Evolutionary conservation across 1,140 invertebrate species (phyloP), one percentile per base, ranked within the genome.

Genomic region (Phthorimaea operculella): DNA sequence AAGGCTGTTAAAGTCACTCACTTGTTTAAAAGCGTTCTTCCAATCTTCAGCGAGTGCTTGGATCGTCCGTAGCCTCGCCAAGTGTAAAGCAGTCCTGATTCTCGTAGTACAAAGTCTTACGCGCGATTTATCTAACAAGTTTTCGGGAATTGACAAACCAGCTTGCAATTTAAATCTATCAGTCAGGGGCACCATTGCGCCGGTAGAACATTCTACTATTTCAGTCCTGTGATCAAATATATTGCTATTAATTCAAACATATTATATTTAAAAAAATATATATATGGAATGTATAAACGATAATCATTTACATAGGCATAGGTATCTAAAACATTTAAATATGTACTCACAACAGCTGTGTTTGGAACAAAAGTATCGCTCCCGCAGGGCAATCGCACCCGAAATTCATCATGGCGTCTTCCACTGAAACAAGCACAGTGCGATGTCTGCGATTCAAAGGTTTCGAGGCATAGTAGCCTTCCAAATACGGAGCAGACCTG

Each of bases 391-490:
- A 61, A 15, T 55, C 66, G 11, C 65, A 7, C 10, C 65, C 51
- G 8, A 52, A 52, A 36, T 74, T 62, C 11, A 49, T 52, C 6
- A 54, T 52, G 0, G 60, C 44, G 45, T 72, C 57, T 6, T 55
- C 52, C 5, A 64, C 54, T 0, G 36, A 12, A 4, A 79, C 1
- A 4, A 59, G 58, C 11, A 80, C 44, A 47, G 74, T 66, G 17
- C 75, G 72, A 53, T 83, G 79, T 18, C 61, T 67, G 4, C 68
- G 66, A 54, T 72, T 70, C 18, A 79, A 55, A 9, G 76, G 72
- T 7, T 58, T 63, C 4, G 79, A 72, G 52, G 76, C 74, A 60
- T 81, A 80, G 59, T 76, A 72, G 3, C 79, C 79, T 44, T 80
- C 79, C n/a, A 79, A 21, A 39, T 39, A 28, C 21, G 21, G 2